A percentile compares a stretch with the other conserved stretches of the same genome.
These are phyloP conservation scores for Campylomormyrus tamandua DNA, from an alignment of 2,113 vertebrate genomes.

Conservation along the genomic window DNA sequence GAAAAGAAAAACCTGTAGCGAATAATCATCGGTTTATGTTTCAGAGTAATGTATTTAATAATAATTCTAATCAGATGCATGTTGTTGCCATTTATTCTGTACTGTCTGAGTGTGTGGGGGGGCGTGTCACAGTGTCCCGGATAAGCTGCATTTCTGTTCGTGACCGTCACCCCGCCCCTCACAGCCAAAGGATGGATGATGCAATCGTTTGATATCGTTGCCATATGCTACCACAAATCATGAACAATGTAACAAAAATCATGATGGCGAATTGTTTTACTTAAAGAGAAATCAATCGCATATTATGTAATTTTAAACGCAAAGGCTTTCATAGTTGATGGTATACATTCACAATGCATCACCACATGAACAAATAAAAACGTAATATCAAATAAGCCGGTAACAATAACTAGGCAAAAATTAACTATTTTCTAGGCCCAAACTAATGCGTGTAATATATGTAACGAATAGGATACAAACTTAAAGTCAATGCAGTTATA, in stretches of 20 bases:
- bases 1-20: background rate
- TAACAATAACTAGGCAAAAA: background rate
- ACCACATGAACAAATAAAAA: background rate
- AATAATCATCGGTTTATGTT: background rate
- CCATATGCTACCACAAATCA: background rate
- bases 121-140: background rate
- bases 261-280: background rate
- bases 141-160: background rate
- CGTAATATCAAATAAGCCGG: background rate
- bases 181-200: background rate
- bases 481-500: background rate
- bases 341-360: background rate
- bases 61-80: background rate
- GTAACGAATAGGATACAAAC: background rate
- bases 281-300: background rate
- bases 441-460: background rate
- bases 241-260: background rate
- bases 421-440: background rate
- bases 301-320: background rate
- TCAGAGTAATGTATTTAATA: background rate
- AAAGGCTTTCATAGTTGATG: background rate
- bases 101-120: background rate
- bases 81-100: background rate
- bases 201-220: background rate
- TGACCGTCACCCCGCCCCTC: background rate